Evolutionary conservation across 2,113 vertebrate species (phyloP).

Genomic region (Phasianus colchicus): DNA sequence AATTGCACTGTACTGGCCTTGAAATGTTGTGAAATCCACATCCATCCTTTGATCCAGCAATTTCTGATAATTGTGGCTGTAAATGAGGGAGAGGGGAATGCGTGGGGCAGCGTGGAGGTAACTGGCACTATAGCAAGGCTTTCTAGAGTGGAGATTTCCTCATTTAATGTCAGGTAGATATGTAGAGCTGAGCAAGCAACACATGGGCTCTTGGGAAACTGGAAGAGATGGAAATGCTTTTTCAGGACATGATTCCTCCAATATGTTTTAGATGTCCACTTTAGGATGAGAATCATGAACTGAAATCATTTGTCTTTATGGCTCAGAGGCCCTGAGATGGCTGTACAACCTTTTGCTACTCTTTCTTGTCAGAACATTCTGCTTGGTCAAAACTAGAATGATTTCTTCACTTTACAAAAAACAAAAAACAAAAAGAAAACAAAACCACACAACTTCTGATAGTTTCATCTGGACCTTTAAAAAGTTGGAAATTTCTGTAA

Average conservation of each 20-base stretch:
- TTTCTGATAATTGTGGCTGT: neutral
- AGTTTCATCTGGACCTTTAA: neutral
- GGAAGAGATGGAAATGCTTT: neutral
- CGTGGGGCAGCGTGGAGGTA: neutral
- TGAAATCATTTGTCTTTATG: neutral
- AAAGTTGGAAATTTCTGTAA: neutral
- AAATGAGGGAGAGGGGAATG: neutral
- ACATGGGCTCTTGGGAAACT: neutral
- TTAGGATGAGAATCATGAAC: neutral
- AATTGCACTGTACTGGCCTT: neutral
- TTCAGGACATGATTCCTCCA: neutral
- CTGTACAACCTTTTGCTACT: neutral
- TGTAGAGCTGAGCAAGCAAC: neutral
- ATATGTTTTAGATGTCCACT: neutral
- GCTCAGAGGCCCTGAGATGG: neutral
- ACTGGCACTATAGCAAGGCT: neutral
- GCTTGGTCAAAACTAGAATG: neutral
- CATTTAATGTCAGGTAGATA: neutral
- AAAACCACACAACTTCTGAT: neutral
- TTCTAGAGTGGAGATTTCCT: neutral
- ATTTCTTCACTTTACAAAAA: neutral
- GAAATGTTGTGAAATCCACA: neutral
- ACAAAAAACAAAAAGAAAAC: neutral
- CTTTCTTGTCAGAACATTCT: neutral
- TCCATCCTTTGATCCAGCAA: neutral